Conservation (phyloP, 2,888 invertebrate species). For the Doris montereyensis region DNA sequence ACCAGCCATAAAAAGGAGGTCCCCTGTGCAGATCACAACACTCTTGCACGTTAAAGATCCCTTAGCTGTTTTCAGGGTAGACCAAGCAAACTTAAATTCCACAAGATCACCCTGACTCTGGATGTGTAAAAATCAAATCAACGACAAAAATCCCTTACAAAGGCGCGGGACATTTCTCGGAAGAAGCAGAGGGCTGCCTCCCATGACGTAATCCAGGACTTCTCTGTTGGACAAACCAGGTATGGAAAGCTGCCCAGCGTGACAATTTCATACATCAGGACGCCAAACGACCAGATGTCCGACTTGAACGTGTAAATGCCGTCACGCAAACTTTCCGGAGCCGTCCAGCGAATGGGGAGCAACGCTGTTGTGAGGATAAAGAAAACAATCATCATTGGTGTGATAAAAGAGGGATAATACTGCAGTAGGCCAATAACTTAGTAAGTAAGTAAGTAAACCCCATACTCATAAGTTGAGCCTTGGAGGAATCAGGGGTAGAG, state of each 20-base stretch:
- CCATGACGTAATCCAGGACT: slow-evolving; percentile 86
- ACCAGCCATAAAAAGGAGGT: too few relatives aligned
- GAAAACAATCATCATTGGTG: too few relatives aligned
- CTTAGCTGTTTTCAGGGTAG: not conserved
- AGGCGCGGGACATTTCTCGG: slow-evolving; percentile 85
- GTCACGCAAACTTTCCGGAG: slow-evolving; percentile 87
- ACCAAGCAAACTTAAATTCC: not conserved
- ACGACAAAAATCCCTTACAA: slow-evolving; percentile 79
- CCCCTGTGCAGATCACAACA: too few relatives aligned
- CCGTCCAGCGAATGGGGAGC: slow-evolving; percentile 94
- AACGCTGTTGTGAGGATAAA: slow-evolving; percentile 79
- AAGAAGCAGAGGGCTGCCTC: slow-evolving; percentile 82
- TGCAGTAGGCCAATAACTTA: too few relatives aligned
- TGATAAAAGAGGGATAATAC: too few relatives aligned
- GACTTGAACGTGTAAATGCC: slow-evolving; percentile 89
- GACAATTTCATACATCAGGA: slow-evolving; percentile 86
- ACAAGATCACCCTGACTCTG: not conserved
- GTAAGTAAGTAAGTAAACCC: too few relatives aligned
- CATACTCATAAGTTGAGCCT: too few relatives aligned
- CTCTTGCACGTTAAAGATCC: too few relatives aligned
- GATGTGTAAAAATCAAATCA: not conserved
- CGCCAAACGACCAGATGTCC: slow-evolving; percentile 93
- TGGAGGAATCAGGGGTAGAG: too few relatives aligned
- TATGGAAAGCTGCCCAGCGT: slow-evolving; percentile 94
- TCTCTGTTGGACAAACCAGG: slow-evolving; percentile 87